phyloP scores from a whole-genome alignment of 2,797 vertebrate species.

The Limnodromus scolopaceus region DNA sequence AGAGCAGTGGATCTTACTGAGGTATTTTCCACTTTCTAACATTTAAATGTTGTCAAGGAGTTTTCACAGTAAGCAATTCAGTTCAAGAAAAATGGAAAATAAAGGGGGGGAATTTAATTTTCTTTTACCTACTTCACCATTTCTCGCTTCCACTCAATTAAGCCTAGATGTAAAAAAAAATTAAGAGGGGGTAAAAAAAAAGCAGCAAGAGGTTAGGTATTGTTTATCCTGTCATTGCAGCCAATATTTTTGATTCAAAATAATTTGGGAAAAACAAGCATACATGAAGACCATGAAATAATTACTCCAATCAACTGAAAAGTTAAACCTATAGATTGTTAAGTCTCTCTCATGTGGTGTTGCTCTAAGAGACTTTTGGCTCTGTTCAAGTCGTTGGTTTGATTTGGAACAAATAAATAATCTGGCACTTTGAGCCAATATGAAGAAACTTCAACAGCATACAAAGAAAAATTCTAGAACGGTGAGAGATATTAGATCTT shows the following conservation, averaged over 20 bases:
- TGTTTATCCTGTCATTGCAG: neutral
- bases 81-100: neutral
- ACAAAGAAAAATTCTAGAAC: neutral
- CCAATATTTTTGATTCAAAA: neutral
- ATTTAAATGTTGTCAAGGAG: neutral
- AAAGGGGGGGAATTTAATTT: neutral
- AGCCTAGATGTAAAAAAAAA: neutral
- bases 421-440: neutral
- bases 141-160: neutral
- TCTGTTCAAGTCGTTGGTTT: neutral
- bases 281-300: neutral
- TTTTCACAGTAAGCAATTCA: neutral
- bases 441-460: neutral
- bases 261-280: neutral
- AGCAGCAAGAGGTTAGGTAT: neutral
- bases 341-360: neutral
- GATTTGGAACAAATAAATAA: neutral
- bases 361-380: neutral
- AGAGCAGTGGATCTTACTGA: conserved; percentile 88
- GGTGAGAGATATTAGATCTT: neutral
- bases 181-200: no score
- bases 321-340: neutral
- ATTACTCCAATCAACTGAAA: neutral
- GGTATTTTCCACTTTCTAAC: conserved; percentile 74
- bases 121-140: neutral